These are phyloP conservation scores for Drosophila siamana DNA, from an alignment of 2,888 invertebrate genomes.

Conservation along the genomic window DNA sequence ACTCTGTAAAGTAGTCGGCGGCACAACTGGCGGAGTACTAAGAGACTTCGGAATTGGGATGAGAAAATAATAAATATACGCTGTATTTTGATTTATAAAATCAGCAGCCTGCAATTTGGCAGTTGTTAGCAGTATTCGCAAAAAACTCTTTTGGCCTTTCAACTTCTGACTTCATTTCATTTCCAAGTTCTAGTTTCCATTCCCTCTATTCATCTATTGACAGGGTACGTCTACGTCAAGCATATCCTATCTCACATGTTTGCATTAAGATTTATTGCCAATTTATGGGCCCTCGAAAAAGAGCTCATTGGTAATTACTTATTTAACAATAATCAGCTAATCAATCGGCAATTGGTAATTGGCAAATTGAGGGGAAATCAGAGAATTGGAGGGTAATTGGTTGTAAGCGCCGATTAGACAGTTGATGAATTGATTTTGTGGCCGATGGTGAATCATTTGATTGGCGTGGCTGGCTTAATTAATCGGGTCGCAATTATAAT, in stretches of 20 bases:
- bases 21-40: not conserved
- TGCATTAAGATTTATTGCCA: constrained; percentile 11
- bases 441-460: constrained; percentile 9
- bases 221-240: not conserved
- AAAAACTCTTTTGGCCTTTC: too few species aligned
- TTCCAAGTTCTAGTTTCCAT: too few species aligned
- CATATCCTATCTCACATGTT: not conserved
- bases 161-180: not conserved
- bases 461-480: constrained; percentile 20
- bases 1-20: not conserved
- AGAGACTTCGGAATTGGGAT: not conserved
- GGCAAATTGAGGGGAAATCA: constrained; percentile 17
- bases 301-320: constrained; percentile 38
- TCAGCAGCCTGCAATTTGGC: too few species aligned
- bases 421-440: constrained; percentile 19
- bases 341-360: constrained; percentile 15
- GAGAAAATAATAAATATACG: not conserved
- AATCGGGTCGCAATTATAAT: constrained; percentile 33
- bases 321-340: constrained; percentile 26
- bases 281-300: constrained; percentile 8
- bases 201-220: too few species aligned
- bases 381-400: not conserved
- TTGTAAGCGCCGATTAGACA: constrained; percentile 14
- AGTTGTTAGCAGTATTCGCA: too few species aligned
- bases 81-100: too few species aligned